Percentiles rank a stretch among this genome's conserved stretches.
phyloP scores from a whole-genome alignment of 1,140 invertebrate species.

The Caligus rogercresseyi region DNA sequence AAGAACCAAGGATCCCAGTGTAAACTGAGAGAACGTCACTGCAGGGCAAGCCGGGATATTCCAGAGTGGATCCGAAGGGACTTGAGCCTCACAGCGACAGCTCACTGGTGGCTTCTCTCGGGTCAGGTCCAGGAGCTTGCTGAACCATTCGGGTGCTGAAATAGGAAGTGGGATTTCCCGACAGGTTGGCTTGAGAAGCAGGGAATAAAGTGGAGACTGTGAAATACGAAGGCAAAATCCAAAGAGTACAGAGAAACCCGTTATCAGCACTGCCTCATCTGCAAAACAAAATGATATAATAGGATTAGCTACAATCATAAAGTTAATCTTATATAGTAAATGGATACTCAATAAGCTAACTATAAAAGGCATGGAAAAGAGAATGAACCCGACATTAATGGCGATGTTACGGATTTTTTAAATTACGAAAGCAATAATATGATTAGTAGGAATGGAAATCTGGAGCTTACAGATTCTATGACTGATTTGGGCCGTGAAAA shows the following conservation, averaged over 20 bases:
- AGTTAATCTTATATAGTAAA: no score
- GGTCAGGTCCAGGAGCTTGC: background rate
- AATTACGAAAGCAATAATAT: no score
- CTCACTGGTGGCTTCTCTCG: background rate
- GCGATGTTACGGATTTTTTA: no score
- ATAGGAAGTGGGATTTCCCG: background rate
- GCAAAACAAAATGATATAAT: no score
- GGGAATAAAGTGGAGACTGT: background rate
- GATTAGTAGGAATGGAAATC: no score
- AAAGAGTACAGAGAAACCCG: background rate
- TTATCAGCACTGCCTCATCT: no score
- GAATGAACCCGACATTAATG: no score
- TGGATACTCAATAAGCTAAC: no score
- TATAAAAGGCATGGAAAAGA: no score
- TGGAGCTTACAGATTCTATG: no score
- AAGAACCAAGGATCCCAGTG: background rate
- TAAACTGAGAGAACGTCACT: background rate
- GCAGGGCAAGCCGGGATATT: background rate
- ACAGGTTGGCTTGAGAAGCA: background rate
- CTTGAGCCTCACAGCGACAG: background rate
- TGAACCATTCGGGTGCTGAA: background rate
- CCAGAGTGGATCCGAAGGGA: background rate
- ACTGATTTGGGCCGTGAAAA: no score
- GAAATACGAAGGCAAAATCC: background rate
- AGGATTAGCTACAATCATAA: no score